phyloP scores from a whole-genome alignment of 92 coral and sea anemone genomes.

The Parazoanthus swiftii region DNA sequence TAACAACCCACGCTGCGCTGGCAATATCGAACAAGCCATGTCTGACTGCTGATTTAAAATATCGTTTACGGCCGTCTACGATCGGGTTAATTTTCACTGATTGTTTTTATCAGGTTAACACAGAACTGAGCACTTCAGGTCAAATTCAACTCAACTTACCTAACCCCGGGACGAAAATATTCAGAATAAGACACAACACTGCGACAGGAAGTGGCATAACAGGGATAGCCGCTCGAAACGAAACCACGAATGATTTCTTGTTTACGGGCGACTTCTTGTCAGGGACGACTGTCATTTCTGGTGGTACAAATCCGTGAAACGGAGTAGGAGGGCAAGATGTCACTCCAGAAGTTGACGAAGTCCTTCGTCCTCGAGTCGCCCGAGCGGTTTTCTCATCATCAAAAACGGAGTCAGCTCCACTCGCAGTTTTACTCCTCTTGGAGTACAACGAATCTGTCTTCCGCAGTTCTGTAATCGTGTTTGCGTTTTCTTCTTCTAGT shows the following conservation, averaged over 20 bases:
- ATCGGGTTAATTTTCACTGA: background rate
- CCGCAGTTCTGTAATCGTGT: slow-evolving; percentile 17
- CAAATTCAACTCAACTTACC: slow-evolving; percentile 63
- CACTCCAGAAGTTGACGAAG: slow-evolving; percentile 25
- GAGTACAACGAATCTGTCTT: slow-evolving; percentile 34
- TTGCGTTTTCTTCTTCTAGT: slow-evolving; percentile 37
- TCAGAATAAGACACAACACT: slow-evolving; percentile 83
- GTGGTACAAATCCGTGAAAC: slow-evolving; percentile 79
- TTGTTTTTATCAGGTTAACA: background rate
- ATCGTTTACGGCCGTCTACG: background rate
- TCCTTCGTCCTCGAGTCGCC: slow-evolving; percentile 15
- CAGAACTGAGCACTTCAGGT: background rate
- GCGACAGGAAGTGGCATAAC: slow-evolving; percentile 77
- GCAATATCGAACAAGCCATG: background rate
- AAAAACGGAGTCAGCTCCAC: background rate
- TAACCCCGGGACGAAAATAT: slow-evolving; percentile 78
- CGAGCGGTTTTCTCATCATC: slow-evolving; percentile 1
- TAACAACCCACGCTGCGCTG: background rate
- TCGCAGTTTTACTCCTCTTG: slow-evolving; percentile 21
- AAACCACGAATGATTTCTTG: slow-evolving; percentile 23
- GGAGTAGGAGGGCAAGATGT: slow-evolving; percentile 55
- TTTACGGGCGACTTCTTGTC: slow-evolving; percentile 28
- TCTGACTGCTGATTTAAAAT: background rate
- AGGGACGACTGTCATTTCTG: slow-evolving; percentile 77
- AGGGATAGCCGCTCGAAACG: slow-evolving; percentile 65